Percentiles rank a stretch among this genome's conserved stretches.
These are phyloP conservation scores for Enteromius fasciolatus DNA, from an alignment of 2,797 vertebrate species.

Conservation along the genomic window DNA sequence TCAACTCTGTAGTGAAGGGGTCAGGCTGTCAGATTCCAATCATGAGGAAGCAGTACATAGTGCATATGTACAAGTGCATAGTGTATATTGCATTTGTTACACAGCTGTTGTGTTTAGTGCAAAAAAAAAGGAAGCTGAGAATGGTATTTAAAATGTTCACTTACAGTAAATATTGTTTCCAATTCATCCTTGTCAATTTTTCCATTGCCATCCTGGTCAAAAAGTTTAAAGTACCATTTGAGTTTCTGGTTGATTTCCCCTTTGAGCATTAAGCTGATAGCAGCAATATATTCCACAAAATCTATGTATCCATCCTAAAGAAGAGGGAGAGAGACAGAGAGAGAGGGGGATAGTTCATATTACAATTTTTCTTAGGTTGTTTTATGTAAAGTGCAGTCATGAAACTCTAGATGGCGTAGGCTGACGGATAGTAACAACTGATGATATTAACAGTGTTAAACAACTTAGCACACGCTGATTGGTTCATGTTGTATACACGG, in stretches of 20 bases:
- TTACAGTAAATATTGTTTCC: slow-evolving; percentile 88
- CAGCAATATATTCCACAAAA: slow-evolving; percentile 91
- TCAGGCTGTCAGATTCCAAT: neutral
- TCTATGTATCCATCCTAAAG: slow-evolving; percentile 89
- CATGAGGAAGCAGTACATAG: neutral
- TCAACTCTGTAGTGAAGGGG: neutral
- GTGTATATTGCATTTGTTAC: neutral
- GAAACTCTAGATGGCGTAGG: too few species aligned
- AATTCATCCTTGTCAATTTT: slow-evolving; percentile 90
- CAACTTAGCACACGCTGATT: too few species aligned
- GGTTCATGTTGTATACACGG: too few species aligned
- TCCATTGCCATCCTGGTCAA: slow-evolving; percentile 90
- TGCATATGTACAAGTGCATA: neutral
- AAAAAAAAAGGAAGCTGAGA: neutral
- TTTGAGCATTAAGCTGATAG: slow-evolving; percentile 87
- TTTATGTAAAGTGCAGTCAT: neutral
- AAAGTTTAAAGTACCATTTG: slow-evolving; percentile 96
- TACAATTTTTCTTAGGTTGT: neutral
- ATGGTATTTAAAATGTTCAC: neutral
- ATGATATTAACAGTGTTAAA: too few species aligned
- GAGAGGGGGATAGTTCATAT: neutral
- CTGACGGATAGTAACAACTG: too few species aligned
- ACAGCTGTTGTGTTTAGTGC: neutral
- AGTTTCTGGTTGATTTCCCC: slow-evolving; percentile 94
- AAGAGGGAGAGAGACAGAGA: slow-evolving; percentile 6